Evolutionary conservation across 1,140 invertebrate species (phyloP).

Genomic region (Acromyrmex charruanus): DNA sequence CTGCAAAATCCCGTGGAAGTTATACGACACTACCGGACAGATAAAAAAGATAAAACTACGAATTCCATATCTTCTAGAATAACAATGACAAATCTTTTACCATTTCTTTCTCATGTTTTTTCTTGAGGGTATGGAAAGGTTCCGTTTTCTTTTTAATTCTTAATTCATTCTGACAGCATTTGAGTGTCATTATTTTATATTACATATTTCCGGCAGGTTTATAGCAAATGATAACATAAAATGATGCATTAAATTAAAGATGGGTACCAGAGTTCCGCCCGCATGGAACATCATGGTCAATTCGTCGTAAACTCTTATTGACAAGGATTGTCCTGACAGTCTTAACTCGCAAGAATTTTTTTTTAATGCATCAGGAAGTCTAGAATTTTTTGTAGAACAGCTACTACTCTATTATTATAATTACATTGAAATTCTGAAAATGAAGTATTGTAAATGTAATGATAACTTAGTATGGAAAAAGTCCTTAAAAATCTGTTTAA

Average conservation of each 20-base stretch:
- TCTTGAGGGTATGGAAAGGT: neutral
- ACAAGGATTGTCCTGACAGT: neutral
- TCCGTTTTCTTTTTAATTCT: constrained; percentile 3
- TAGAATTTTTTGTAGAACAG: neutral
- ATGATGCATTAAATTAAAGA: constrained; percentile 10
- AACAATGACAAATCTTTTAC: neutral
- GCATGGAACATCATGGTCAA: constrained; percentile 7
- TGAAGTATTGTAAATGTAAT: neutral
- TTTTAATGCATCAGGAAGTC: neutral
- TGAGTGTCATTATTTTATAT: neutral
- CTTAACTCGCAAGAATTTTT: neutral
- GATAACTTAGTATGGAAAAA: neutral
- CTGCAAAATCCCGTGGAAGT: neutral
- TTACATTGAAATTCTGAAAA: neutral
- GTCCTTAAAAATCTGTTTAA: neutral
- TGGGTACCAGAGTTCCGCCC: constrained; percentile 8
- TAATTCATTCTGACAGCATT: neutral
- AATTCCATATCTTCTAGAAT: neutral
- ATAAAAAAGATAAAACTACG: neutral
- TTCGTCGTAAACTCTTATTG: constrained; percentile 3
- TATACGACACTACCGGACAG: neutral
- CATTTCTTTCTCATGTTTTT: neutral
- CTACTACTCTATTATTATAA: neutral
- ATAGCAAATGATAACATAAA: neutral
- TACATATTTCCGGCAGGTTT: neutral